Percentiles rank a stretch among this genome's conserved stretches.
These are phyloP conservation scores for Drosophila parvula DNA, from an alignment of 1,140 invertebrate genomes.

Conservation along the genomic window DNA sequence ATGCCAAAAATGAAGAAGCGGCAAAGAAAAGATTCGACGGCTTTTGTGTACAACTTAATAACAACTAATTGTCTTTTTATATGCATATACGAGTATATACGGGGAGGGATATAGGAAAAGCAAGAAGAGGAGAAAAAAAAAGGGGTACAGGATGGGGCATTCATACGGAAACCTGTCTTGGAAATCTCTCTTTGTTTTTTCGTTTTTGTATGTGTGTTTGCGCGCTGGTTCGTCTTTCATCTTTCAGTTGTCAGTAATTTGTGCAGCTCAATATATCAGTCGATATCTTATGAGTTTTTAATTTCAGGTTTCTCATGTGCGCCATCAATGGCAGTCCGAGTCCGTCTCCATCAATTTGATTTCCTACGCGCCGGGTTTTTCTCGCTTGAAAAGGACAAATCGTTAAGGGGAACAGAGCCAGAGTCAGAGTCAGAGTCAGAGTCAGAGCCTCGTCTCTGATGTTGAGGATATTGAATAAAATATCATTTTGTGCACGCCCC, in stretches of 20 bases:
- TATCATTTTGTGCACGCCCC: slow-evolving; percentile 84
- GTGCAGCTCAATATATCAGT: slow-evolving; percentile 84
- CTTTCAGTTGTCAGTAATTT: slow-evolving; percentile 83
- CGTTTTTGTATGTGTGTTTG: not conserved
- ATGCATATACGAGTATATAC: slow-evolving; percentile 64
- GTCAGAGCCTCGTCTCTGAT: slow-evolving; percentile 1
- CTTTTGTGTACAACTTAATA: slow-evolving; percentile 80
- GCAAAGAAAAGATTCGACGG: slow-evolving; percentile 59
- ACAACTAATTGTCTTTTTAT: slow-evolving; percentile 83
- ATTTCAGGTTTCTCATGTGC: slow-evolving; percentile 76
- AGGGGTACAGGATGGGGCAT: slow-evolving; percentile 18
- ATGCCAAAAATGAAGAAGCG: slow-evolving; percentile 46
- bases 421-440: not conserved
- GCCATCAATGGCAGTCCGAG: not conserved
- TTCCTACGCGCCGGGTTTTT: slow-evolving; percentile 67
- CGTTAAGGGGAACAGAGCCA: slow-evolving; percentile 41
- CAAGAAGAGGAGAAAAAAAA: not conserved
- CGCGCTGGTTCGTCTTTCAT: slow-evolving; percentile 60
- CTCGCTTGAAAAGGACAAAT: slow-evolving; percentile 82
- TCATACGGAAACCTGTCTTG: slow-evolving; percentile 62
- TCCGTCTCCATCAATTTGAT: slow-evolving; percentile 78
- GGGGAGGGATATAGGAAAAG: slow-evolving; percentile 26
- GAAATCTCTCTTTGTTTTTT: slow-evolving; percentile 56
- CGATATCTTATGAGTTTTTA: slow-evolving; percentile 84
- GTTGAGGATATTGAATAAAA: slow-evolving; percentile 83